A percentile compares a stretch with the other conserved stretches of the same genome.
Conservation (phyloP, 2,113 vertebrate species). For the Seriola rivoliana region DNA sequence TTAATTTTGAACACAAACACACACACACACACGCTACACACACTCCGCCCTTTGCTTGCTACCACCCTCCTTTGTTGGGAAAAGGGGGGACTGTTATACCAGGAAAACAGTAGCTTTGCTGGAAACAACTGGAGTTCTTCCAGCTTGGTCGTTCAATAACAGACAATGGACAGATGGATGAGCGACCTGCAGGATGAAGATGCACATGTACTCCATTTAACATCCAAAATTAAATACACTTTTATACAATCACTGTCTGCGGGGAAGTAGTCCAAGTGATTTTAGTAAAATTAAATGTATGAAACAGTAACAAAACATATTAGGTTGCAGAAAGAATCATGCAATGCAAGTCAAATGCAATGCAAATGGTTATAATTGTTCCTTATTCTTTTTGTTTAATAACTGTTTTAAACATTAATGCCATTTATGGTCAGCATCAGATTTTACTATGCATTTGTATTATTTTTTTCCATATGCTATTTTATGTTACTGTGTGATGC, state of each 20-base stretch:
- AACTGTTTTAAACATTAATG: too few relatives aligned
- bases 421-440: neutral
- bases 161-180: constrained; percentile 59
- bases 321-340: neutral
- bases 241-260: constrained; percentile 6
- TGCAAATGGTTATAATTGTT: too few relatives aligned
- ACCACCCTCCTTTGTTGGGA: constrained; percentile 71
- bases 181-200: constrained; percentile 44
- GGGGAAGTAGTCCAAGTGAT: constrained; percentile 20
- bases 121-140: constrained; percentile 83
- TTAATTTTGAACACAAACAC: constrained; percentile 24
- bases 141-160: constrained; percentile 78
- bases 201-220: constrained; percentile 31
- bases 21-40: constrained; percentile 3
- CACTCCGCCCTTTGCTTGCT: constrained; percentile 46
- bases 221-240: constrained; percentile 36
- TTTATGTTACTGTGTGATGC: neutral
- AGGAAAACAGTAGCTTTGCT: constrained; percentile 81
- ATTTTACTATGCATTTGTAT: neutral
- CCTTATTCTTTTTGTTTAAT: neutral
- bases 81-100: constrained; percentile 73
- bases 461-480: neutral
- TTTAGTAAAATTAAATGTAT: neutral
- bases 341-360: too few relatives aligned
- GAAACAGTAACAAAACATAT: neutral